Base-by-base conservation (phyloP, 2,113 vertebrate genomes). In the Mesoclemmys tuberculata region DNA sequence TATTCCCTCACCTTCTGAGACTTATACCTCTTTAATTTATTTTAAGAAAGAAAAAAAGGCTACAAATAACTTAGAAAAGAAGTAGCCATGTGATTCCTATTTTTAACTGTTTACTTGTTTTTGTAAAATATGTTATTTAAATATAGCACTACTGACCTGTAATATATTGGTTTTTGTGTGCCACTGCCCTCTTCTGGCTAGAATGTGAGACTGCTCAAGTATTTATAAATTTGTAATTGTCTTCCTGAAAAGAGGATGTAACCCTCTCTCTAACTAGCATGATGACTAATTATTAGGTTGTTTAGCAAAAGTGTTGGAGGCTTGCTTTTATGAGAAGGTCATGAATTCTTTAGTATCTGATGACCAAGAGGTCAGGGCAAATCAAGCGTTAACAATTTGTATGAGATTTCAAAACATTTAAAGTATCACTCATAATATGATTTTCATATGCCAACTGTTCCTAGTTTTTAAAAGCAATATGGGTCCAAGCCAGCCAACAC, bases 91-190 rank as follows among this genome's bases (percentile, higher is more conserved):
- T 8, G 18, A 27, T 75, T 81, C 85, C 44, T 64, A 75, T 0
- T 0, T 77, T 6, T 48, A 44, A 2, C 26, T 27, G 21, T 24
- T 31, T 78, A 21, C 9, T 58, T 44, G 8, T 18, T 10, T 5
- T 55, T 49, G 35, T 49, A 41, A 31, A 91, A 38, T 6, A 1
- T 0, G 1, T 10, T 0, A 1, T 5, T 48, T 55, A 44, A 22
- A 3, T n/a, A 1, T 46, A 24, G 64, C 18, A n/a, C n/a, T 19
- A 68, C 2, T 1, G 2, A 24, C 51, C 0, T 0, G 9, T 7
- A 46, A 31, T 22, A 87, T 35, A 48, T 14, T 79, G 54, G 81
- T 22, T 85, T 87, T 1, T 4, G 4, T 80, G 74, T 84, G 80
- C n/a, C n/a, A 1, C 81, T 94, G 95, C 80, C 90, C 80, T 95